These are phyloP conservation scores for Tachina grossa DNA, from an alignment of 2,888 invertebrate species.

Conservation along the genomic window DNA sequence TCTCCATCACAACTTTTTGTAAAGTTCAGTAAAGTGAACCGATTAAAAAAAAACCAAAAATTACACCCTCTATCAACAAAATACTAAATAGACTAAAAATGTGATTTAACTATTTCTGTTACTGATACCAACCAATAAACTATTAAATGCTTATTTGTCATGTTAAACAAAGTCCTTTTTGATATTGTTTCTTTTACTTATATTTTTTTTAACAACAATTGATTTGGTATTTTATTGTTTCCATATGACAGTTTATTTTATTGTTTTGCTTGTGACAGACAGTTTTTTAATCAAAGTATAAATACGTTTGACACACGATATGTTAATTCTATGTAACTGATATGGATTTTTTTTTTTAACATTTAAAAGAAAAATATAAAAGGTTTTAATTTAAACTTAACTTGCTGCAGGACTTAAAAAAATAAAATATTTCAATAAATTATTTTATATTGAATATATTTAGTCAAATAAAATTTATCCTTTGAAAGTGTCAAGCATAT, in stretches of 20 bases:
- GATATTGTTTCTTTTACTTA: slow-evolving; percentile 18
- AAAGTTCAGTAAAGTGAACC: too few relatives aligned
- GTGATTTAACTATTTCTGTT: slow-evolving; percentile 7
- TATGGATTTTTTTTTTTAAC: too few relatives aligned
- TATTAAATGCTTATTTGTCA: slow-evolving; percentile 39
- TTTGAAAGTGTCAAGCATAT: too few relatives aligned
- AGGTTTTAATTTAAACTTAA: too few relatives aligned
- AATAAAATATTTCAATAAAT: too few relatives aligned
- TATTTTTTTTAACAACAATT: slow-evolving; percentile 27
- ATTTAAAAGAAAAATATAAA: too few relatives aligned
- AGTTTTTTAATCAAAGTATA: too few relatives aligned
- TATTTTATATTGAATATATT: too few relatives aligned
- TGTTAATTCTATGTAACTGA: too few relatives aligned
- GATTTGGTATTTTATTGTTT: slow-evolving; percentile 13
- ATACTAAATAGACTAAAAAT: slow-evolving; percentile 4
- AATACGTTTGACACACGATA: too few relatives aligned
- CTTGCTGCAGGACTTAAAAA: too few relatives aligned
- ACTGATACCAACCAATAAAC: slow-evolving; percentile 37
- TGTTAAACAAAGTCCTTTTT: slow-evolving; percentile 22
- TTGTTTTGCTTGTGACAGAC: background rate
- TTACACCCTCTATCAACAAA: background rate
- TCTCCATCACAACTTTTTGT: background rate
- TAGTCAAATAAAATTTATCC: too few relatives aligned
- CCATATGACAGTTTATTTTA: slow-evolving; percentile 19
- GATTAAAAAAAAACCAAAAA: background rate